Percentiles rank a stretch among this genome's conserved stretches.
Evolutionary conservation across 2,888 invertebrate genomes (phyloP).

Genomic region (Rotaria magnacalcarata): DNA sequence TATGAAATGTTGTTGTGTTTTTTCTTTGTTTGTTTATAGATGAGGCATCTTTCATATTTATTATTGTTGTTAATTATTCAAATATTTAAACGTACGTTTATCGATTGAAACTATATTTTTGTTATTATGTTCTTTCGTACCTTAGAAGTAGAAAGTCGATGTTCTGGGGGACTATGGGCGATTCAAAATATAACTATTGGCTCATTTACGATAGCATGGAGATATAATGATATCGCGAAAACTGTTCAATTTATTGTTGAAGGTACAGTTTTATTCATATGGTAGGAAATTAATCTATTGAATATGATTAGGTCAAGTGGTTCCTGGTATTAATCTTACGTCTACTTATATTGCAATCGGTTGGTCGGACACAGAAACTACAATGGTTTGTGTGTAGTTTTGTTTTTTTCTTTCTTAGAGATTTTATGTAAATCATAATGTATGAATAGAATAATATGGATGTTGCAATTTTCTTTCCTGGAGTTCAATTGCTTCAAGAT

Average conservation of each 20-base stretch:
- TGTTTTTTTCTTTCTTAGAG: not conserved
- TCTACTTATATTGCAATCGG: conserved; percentile 17
- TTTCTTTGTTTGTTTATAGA: not conserved
- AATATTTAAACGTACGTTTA: not conserved
- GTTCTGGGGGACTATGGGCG: not conserved
- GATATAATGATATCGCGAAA: not conserved
- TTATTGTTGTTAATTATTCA: not conserved
- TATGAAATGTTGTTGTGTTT: no score
- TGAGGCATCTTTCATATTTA: not conserved
- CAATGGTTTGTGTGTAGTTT: not conserved
- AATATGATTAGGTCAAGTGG: not conserved
- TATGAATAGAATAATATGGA: not conserved
- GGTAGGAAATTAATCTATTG: not conserved
- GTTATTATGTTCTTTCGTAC: not conserved
- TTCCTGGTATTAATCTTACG: not conserved
- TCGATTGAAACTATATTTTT: not conserved
- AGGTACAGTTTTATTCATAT: not conserved
- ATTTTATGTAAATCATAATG: not conserved
- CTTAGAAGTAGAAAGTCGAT: not conserved
- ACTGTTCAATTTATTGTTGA: conserved; percentile 10
- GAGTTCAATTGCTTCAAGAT: not conserved
- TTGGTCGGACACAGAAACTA: not conserved
- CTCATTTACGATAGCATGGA: not conserved
- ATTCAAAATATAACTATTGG: not conserved
- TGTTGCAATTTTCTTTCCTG: not conserved